Evolutionary conservation across 2,888 invertebrate species (phyloP).

Genomic region (Teleogryllus oceanicus): DNA sequence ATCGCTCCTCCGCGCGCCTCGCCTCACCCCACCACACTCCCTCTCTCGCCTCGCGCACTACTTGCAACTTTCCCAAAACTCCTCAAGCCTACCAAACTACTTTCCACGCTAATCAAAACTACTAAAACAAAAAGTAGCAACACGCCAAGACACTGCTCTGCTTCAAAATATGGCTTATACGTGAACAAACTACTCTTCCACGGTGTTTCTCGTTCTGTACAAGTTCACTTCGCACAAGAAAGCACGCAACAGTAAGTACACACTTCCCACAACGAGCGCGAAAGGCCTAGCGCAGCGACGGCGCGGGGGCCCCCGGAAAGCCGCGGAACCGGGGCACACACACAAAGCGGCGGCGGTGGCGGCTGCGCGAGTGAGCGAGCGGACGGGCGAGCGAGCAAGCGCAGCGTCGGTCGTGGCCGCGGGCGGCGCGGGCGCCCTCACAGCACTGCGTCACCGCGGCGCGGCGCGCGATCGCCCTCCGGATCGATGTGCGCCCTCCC

Average conservation of each 20-base stretch:
- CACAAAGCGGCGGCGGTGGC: neutral
- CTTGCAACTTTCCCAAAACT: neutral
- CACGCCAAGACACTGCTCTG: too few species aligned
- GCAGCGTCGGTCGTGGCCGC: neutral
- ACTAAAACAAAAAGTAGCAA: neutral
- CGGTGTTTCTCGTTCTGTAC: too few species aligned
- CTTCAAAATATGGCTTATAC: too few species aligned
- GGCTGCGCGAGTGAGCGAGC: neutral
- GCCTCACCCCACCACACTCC: too few species aligned
- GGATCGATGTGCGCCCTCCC: conserved; percentile 18
- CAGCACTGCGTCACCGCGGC: conserved; percentile 19
- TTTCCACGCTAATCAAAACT: neutral
- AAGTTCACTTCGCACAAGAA: too few species aligned
- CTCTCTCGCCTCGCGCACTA: neutral
- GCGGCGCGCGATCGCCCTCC: neutral
- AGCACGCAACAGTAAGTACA: too few species aligned
- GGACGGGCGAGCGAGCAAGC: neutral
- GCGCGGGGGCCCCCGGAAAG: too few species aligned
- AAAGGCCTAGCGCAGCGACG: neutral
- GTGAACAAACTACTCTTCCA: too few species aligned
- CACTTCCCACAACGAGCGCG: too few species aligned
- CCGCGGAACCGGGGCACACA: too few species aligned
- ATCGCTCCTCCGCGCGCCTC: neutral
- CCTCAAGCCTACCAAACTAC: neutral
- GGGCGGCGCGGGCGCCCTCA: conserved; percentile 21